These are phyloP conservation scores for Agrotis segetum DNA, from an alignment of 2,888 invertebrate species.

Conservation along the genomic window DNA sequence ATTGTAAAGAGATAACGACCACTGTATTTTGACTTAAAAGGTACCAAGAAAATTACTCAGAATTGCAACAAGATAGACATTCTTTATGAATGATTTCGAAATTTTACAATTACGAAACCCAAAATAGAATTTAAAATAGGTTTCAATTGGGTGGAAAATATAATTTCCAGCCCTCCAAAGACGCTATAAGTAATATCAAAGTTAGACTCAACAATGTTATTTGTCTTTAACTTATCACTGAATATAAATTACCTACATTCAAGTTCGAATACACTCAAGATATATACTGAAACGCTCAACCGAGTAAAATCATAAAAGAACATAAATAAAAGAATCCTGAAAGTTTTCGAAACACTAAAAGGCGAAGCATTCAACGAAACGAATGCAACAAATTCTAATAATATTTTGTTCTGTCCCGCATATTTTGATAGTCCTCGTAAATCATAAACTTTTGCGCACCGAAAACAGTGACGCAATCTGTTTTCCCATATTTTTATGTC, in stretches of 20 bases:
- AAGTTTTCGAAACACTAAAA: not conserved
- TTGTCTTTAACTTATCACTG: too few species aligned
- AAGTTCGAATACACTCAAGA: not conserved
- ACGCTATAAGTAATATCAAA: too few species aligned
- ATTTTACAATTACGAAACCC: too few species aligned
- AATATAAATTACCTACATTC: too few species aligned
- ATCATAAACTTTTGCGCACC: constrained; percentile 38
- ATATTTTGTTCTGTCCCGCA: constrained; percentile 2
- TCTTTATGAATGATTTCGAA: too few species aligned
- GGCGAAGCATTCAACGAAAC: not conserved
- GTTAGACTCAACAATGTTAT: too few species aligned
- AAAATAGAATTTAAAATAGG: too few species aligned
- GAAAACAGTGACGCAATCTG: constrained; percentile 34
- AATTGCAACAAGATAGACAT: too few species aligned
- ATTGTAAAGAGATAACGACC: not conserved
- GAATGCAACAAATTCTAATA: constrained; percentile 36
- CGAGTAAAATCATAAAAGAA: not conserved
- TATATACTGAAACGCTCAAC: not conserved
- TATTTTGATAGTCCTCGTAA: constrained; percentile 33
- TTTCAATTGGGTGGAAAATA: too few species aligned
- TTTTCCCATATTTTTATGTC: constrained; percentile 28
- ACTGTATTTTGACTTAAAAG: too few species aligned
- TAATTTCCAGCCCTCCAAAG: too few species aligned
- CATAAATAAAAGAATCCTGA: not conserved
- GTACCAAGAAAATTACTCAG: too few species aligned